Evolutionary conservation across 1,140 invertebrate genomes (phyloP), one percentile per base, ranked within the genome.

Genomic region (Pseudomyrmex concolor): DNA sequence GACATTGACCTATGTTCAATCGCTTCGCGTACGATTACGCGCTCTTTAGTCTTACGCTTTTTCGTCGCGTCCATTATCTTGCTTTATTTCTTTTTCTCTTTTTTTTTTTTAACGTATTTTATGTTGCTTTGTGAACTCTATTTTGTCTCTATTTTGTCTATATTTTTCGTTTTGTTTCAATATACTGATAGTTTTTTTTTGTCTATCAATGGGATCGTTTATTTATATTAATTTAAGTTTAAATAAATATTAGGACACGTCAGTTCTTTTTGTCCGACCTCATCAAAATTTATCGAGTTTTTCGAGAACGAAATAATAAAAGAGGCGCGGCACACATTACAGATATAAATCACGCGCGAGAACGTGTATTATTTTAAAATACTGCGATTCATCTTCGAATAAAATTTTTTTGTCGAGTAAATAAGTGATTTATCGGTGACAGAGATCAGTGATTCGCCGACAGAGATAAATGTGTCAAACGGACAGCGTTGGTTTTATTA

Each of bases 271-370:
- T 0, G 34, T 54, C 12, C 62, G 34, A 55, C 22, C 54, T 66
- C 12, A 66, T 67, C 48, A 77, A 67, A 77, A 77, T 77, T 77
- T 66, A 77, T 77, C 62, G 25, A 43, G 15, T 66, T 63, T 76
- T 54, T 45, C 25, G 25, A 25, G 34, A 17, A 13, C n/a, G 22
- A 12, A 76, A 76, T 62, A 22, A 34, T 34, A 7, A 34, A 76
- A 66, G 73, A 76, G 51, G 34, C 51, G 34, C 51, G 12, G 54
- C 51, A 34, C 2, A 25, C 51, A 12, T 17, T n/a, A 34, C 8
- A 34, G 22, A 25, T 15, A 25, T 17, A 60, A 1, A 25, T 15
- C 15, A 13, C 43, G 17, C 72, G 0, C 4, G 34, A 34, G 19
- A 34, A 74, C 48, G 15, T 15, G 22, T 54, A 54, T 66, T 66